Conservation (phyloP, 1,140 invertebrate genomes). For the Pentalonia nigronervosa region DNA sequence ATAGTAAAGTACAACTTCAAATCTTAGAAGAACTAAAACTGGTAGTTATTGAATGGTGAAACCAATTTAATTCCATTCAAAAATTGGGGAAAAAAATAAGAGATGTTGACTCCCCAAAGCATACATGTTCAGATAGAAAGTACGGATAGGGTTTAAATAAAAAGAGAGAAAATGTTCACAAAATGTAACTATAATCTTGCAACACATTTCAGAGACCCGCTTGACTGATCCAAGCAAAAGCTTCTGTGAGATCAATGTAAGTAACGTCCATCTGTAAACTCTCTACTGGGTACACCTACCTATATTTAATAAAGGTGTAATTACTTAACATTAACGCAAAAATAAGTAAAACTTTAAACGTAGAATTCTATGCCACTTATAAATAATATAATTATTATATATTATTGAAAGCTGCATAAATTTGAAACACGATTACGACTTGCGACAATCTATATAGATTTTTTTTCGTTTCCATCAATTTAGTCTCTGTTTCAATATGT, state of each 20-base stretch:
- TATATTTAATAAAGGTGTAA: background rate
- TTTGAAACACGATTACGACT: no score
- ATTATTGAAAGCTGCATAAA: background rate
- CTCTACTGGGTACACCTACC: background rate
- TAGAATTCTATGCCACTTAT: background rate
- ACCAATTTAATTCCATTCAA: background rate
- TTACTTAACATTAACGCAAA: background rate
- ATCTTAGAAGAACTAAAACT: background rate
- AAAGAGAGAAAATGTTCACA: background rate
- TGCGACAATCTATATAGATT: background rate
- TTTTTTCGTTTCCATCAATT: background rate
- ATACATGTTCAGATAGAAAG: background rate
- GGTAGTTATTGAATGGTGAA: background rate
- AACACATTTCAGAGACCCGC: background rate
- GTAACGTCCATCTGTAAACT: background rate
- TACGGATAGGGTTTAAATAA: background rate
- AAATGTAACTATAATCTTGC: background rate
- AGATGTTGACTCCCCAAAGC: background rate
- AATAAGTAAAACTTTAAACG: background rate
- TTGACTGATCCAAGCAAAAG: background rate
- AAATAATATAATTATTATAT: background rate
- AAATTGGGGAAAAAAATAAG: background rate
- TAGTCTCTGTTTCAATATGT: background rate
- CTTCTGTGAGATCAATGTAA: background rate
- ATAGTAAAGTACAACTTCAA: background rate